Evolutionary conservation across 1,140 invertebrate genomes (phyloP), one percentile per base, ranked within the genome.

Genomic region (Hylyphantes graminicola): DNA sequence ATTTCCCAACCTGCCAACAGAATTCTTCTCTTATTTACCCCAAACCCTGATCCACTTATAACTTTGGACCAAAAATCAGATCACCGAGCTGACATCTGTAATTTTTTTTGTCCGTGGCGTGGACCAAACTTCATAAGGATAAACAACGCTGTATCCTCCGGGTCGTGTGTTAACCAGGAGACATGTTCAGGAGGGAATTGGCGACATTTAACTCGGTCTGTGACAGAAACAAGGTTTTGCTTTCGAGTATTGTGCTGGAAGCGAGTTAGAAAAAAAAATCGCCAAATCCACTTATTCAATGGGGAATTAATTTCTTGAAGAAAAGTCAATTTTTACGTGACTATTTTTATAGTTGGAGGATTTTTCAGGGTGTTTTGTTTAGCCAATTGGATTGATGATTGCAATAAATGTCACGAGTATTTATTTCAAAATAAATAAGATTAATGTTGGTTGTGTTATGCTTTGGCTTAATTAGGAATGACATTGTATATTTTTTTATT

Each of bases 221-320:
- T 57, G 54, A 51, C 54, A 63, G 55, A 57, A 74, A 63, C 59
- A 64, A 51, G 74, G 74, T 64, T 76, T 76, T 63, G 74, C 74
- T 76, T 61, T 76, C 55, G 5, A 9, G 68, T 15, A n/a, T 17
- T 70, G 9, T 11, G 9, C 7, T 17, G 19, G 54, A 10, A 70
- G 13, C 7, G 15, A 70, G 35, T 35, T 35, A 35, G 12, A 70
- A 70, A 70, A 59, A 70, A 19, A 70, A 70, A 51, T 15, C 19
- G 11, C 48, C 21, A 35, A 12, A 53, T 70, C 13, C 5, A 53
- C 15, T 51, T 53, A 70, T 70, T 53, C 68, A 54, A 51, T 21
- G 12, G 68, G 68, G 68, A 70, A 51, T 70, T 21, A 19, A 51
- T 35, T 65, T 65, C 63, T 65, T 65, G 17, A 12, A 35, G 63